These are phyloP conservation scores for Cinclus cinclus DNA, from an alignment of 2,113 vertebrate species.

Conservation along the genomic window DNA sequence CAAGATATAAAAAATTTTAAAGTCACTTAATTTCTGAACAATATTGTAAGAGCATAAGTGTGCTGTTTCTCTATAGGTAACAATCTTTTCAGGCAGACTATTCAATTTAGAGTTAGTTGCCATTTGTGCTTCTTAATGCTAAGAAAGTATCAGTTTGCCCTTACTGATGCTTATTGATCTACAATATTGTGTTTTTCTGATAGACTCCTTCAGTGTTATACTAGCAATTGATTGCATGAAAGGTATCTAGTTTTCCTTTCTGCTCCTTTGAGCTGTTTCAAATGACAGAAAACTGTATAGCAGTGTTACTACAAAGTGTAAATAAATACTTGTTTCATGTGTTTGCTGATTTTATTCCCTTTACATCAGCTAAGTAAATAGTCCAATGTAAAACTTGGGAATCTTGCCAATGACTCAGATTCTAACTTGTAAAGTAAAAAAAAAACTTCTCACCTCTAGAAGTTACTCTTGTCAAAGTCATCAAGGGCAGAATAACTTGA, in stretches of 20 bases:
- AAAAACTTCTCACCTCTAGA: neutral
- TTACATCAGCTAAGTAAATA: neutral
- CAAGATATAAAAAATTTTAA: neutral
- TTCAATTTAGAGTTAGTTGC: neutral
- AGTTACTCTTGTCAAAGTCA: neutral
- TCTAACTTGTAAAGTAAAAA: neutral
- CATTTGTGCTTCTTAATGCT: conserved; percentile 11
- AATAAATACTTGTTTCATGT: neutral
- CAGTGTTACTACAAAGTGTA: neutral
- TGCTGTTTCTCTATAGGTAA: neutral
- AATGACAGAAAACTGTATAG: neutral
- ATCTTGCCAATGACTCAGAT: neutral
- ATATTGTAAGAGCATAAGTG: neutral
- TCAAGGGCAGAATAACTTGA: neutral
- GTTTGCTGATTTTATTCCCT: neutral
- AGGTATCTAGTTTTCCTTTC: neutral
- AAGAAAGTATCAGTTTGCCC: neutral
- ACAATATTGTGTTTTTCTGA: neutral
- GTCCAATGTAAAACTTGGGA: neutral
- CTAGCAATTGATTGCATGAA: neutral
- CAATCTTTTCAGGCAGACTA: neutral
- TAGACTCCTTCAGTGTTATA: neutral
- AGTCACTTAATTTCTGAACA: neutral
- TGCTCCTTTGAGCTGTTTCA: neutral
- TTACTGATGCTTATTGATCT: neutral